Base-by-base conservation (phyloP, 1,140 invertebrate genomes). In the Harlomillsia oculata region DNA sequence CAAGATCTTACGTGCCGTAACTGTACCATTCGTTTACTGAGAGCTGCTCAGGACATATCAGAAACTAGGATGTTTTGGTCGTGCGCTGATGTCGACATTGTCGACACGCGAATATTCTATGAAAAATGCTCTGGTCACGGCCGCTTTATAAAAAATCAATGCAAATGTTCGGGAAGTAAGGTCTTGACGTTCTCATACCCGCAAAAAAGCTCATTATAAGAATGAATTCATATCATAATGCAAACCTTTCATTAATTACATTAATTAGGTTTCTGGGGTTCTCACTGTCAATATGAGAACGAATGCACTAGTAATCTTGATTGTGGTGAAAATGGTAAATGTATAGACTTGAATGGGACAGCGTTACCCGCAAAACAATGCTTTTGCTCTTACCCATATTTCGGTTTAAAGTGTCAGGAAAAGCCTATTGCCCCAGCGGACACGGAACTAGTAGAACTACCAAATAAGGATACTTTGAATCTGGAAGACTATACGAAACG, bases 1-100 rank as follows among this genome's bases (percentile, higher is more conserved):
- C n/a, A n/a, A n/a, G n/a, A n/a, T n/a, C n/a, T n/a, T n/a, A n/a
- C n/a, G n/a, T n/a, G n/a, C n/a, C n/a, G n/a, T n/a, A n/a, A n/a
- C n/a, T n/a, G n/a, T n/a, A n/a, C n/a, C n/a, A n/a, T n/a, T n/a
- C n/a, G n/a, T n/a, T n/a, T n/a, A n/a, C n/a, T n/a, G n/a, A n/a
- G n/a, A n/a, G n/a, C n/a, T n/a, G n/a, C n/a, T n/a, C n/a, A n/a
- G n/a, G n/a, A n/a, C n/a, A n/a, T n/a, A n/a, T n/a, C n/a, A n/a
- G n/a, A n/a, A n/a, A 48, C 13, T 9, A n/a, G n/a, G n/a, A n/a
- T 32, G 39, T 96, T 97, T 74, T 92, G 88, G 86, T 91, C 88
- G 0, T 97, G 93, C 68, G 87, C 92, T 2, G 92, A 97, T 73
- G 83, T 97, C 41, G 89, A 95, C 67, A 87, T 97, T 62, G 78